A percentile compares a stretch with the other conserved stretches of the same genome.
phyloP scores from a whole-genome alignment of 2,888 invertebrate genomes.

The Tachina grossa region DNA sequence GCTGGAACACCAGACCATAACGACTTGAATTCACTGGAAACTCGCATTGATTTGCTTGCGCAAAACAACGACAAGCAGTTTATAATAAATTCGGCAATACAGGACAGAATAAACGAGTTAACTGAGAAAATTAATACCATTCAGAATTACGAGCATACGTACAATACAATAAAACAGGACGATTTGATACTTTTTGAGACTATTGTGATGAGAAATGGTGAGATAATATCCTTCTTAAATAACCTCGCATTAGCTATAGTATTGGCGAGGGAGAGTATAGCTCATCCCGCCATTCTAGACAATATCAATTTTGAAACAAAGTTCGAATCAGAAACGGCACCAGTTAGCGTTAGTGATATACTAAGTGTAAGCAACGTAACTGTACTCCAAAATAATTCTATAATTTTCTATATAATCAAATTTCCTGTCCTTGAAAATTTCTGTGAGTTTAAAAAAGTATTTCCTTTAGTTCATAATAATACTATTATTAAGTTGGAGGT shows the following conservation, averaged over 20 bases:
- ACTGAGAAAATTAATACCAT: too few relatives aligned
- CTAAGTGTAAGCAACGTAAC: slow-evolving; percentile 31
- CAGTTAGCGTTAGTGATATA: slow-evolving; percentile 23
- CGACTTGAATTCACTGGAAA: too few relatives aligned
- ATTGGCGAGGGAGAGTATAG: slow-evolving; percentile 29
- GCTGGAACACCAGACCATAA: too few relatives aligned
- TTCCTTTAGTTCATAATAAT: too few relatives aligned
- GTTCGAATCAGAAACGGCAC: not conserved
- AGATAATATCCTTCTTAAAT: slow-evolving; percentile 36
- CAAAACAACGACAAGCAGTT: too few relatives aligned
- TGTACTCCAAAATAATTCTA: not conserved
- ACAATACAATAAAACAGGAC: slow-evolving; percentile 4
- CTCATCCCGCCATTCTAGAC: slow-evolving; percentile 9
- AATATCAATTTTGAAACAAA: too few relatives aligned
- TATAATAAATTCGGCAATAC: too few relatives aligned
- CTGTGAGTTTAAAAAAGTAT: slow-evolving; percentile 7
- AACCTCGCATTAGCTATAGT: slow-evolving; percentile 33
- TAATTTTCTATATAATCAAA: too few relatives aligned
- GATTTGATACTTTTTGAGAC: slow-evolving; percentile 8
- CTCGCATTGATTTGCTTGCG: too few relatives aligned
- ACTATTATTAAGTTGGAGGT: too few relatives aligned
- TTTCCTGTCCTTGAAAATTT: slow-evolving; percentile 12
- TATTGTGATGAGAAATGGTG: slow-evolving; percentile 20
- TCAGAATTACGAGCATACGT: not conserved
- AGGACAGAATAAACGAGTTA: too few relatives aligned